phyloP scores from a whole-genome alignment of 2,888 invertebrate genomes.

The Gortyna flavago region DNA sequence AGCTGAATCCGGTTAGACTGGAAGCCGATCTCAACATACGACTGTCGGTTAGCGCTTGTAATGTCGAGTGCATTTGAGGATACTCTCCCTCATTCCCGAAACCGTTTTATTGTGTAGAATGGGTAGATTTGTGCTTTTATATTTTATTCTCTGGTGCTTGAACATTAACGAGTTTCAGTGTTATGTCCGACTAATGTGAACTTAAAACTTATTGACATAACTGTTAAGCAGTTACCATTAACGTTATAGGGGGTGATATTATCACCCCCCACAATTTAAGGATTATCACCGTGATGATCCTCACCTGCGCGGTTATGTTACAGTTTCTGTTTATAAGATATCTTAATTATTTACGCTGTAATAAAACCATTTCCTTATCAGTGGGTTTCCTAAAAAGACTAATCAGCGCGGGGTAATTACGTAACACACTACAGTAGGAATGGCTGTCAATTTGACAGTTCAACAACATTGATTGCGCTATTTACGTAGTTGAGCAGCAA shows the following conservation, averaged over 20 bases:
- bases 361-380: not conserved
- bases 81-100: conserved; percentile 56
- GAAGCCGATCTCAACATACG: not conserved
- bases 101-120: conserved; percentile 72
- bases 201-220: conserved; percentile 56
- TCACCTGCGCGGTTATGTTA: not conserved
- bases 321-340: not conserved
- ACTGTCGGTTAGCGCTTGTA: not conserved
- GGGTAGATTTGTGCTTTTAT: conserved; percentile 71
- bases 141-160: conserved; percentile 67
- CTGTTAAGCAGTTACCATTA: conserved; percentile 6
- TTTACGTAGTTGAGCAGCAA: too few relatives aligned
- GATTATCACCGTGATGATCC: not conserved
- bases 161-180: conserved; percentile 75
- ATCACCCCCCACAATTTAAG: too few relatives aligned
- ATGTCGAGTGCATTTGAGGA: conserved; percentile 63
- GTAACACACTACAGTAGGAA: too few relatives aligned
- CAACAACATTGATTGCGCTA: too few relatives aligned
- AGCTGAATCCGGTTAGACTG: too few relatives aligned
- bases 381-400: too few relatives aligned
- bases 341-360: not conserved
- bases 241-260: too few relatives aligned
- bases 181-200: conserved; percentile 63
- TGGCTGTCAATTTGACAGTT: too few relatives aligned
- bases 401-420: too few relatives aligned